Evolutionary conservation across 2,888 invertebrate genomes (phyloP), one percentile per base, ranked within the genome.

Genomic region (Toxonevra muliebris): DNA sequence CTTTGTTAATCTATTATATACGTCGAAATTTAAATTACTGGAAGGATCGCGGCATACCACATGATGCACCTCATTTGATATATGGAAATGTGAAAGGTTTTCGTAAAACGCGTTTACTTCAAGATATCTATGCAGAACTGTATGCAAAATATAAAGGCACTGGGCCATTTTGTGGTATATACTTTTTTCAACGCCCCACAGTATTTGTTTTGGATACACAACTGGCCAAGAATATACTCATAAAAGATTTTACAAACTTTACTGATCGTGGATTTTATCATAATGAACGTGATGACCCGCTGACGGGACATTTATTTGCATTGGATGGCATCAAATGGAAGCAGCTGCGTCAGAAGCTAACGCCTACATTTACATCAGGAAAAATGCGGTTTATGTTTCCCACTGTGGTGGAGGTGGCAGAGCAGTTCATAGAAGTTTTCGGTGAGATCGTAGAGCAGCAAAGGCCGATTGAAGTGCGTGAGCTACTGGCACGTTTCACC

Each of bases 381-480:
- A 86, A 86, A 76, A 84, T 87, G 77, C 86, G 84, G 71, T 77
- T 74, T 50, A 85, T 86, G 85, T 84, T 82, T 64, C 79, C 81
- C 9, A 79, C 81, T 0, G 75, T 87, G 7, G 68, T 76, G 0
- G 71, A 72, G 11, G 74, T 80, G 48, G 68, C 72, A 1, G 59
- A 76, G 1, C 70, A 73, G 11, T 66, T 82, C 0, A 53, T 69
- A 0, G 55, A 52, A 3, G 75, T 75, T 12, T 41, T 82, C 12
- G 60, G 53, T 0, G 62, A 76, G 3, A 57, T 71, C 65, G 68
- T 72, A 5, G 57, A 66, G 0, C 68, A 73, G 45, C 65, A 63
- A 0, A 11, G 73, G 0, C 43, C 55, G 5, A 30, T 86, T 79
- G 86, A 87, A 62, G 72, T 86, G 3, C 83, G 82, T 69, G 85